A percentile compares a stretch with the other conserved stretches of the same genome.
phyloP scores from a whole-genome alignment of 2,888 invertebrate genomes.

The Leptinotarsa tumamoca region DNA sequence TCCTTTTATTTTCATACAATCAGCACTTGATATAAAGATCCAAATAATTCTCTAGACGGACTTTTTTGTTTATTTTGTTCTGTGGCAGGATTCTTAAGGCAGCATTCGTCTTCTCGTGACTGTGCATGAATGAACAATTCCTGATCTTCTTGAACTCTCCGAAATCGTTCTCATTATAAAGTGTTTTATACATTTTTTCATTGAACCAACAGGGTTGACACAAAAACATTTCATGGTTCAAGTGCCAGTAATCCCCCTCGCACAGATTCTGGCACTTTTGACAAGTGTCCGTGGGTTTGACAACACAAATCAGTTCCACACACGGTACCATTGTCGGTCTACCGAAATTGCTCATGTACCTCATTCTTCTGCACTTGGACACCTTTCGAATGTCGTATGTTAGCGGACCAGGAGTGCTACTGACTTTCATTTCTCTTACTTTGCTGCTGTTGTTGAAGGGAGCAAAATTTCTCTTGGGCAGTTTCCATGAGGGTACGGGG shows the following conservation, averaged over 20 bases:
- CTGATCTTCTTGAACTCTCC: slow-evolving; percentile 60
- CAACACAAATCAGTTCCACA: slow-evolving; percentile 66
- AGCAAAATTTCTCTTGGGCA: background rate
- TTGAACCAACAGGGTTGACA: slow-evolving; percentile 65
- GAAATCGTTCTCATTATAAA: slow-evolving; percentile 55
- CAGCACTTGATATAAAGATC: slow-evolving; percentile 22
- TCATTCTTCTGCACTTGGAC: slow-evolving; percentile 24
- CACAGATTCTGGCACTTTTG: slow-evolving; percentile 64
- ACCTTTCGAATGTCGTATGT: slow-evolving; percentile 22
- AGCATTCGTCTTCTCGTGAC: slow-evolving; percentile 62
- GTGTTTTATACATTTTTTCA: slow-evolving; percentile 58
- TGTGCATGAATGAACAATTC: slow-evolving; percentile 63
- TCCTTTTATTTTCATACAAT: background rate
- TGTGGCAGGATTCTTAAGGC: slow-evolving; percentile 55
- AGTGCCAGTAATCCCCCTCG: slow-evolving; percentile 68
- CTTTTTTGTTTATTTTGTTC: slow-evolving; percentile 56
- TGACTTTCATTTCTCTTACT: slow-evolving; percentile 27
- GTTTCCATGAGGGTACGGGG: slow-evolving; percentile 39
- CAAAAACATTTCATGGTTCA: slow-evolving; percentile 60
- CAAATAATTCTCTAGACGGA: slow-evolving; percentile 63
- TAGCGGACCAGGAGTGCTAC: slow-evolving; percentile 56
- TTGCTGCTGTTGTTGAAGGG: slow-evolving; percentile 54
- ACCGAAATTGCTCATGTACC: slow-evolving; percentile 44
- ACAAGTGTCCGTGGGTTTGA: slow-evolving; percentile 63
- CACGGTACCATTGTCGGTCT: slow-evolving; percentile 63